Percentiles rank a stretch among this genome's conserved stretches.
These are phyloP conservation scores for Drosophila persimilis DNA, from an alignment of 1,140 invertebrate species.

Conservation along the genomic window DNA sequence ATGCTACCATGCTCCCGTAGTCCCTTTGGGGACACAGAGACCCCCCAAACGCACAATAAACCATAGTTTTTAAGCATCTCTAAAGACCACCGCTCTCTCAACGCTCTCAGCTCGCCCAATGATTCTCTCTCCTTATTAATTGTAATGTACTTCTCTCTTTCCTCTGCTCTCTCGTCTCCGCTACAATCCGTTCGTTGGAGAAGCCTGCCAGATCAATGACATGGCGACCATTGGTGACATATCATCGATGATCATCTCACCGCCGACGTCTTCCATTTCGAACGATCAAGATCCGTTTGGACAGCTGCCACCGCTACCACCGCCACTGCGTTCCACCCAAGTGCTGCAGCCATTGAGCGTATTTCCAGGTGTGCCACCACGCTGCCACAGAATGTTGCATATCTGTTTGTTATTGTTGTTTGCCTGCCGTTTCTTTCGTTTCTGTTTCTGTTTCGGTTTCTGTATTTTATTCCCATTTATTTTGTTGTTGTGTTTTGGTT, in stretches of 20 bases:
- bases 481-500: slow-evolving; percentile 11
- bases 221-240: slow-evolving; percentile 83
- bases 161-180: background rate
- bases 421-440: slow-evolving; percentile 34
- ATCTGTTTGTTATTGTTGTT: slow-evolving; percentile 31
- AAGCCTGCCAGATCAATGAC: slow-evolving; percentile 82
- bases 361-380: slow-evolving; percentile 79
- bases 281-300: slow-evolving; percentile 83
- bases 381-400: slow-evolving; percentile 9
- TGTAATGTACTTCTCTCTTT: background rate
- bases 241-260: slow-evolving; percentile 81
- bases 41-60: background rate
- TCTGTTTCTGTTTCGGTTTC: slow-evolving; percentile 33
- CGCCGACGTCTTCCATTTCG: slow-evolving; percentile 83
- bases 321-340: slow-evolving; percentile 83
- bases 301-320: slow-evolving; percentile 83
- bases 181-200: background rate
- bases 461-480: slow-evolving; percentile 31
- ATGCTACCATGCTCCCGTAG: slow-evolving; percentile 22
- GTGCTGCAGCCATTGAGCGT: slow-evolving; percentile 83
- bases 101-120: too few relatives aligned
- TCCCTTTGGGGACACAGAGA: background rate
- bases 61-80: slow-evolving; percentile 2
- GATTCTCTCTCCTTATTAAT: background rate
- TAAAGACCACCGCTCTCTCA: background rate